Base-by-base conservation (phyloP, 2,797 vertebrate genomes). In the Pteronotus mesoamericanus region DNA sequence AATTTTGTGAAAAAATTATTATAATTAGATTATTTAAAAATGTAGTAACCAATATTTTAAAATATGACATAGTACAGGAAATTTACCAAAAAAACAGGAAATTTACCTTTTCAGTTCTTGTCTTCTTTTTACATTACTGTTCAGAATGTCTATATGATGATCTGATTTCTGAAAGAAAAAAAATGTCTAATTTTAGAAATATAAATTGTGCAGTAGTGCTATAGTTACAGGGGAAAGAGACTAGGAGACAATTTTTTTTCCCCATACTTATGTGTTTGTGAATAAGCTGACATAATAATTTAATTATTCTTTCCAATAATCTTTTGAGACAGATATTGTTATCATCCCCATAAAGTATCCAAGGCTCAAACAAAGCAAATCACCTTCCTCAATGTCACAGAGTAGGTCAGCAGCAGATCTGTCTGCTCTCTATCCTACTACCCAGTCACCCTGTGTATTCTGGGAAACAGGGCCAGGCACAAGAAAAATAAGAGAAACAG, bases 81-180 rank as follows among this genome's bases (percentile, higher is more conserved):
- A n/a, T n/a, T n/a, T 37, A 55, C 61, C 71, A 89, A 94, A 66
- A 74, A 97, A 48, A 78, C 10, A 51, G 59, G 32, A n/a, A 90
- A 96, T 84, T 97, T 98, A 98, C 98, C 98, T 98, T 89, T 96
- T 90, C 71, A 94, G 32, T 85, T 97, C 97, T 82, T 78, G 29
- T 94, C 88, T 97, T 96, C 80, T 86, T 96, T 97, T 98, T 91
- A 61, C 1, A 87, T 82, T 32, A 85, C 1, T 64, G 18, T 87
- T 97, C 2, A 80, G 71, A 96, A 82, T 86, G 46, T 96, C 94
- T 29, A 53, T 10, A 44, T 94, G 96, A 94, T 98, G 96, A 94
- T 98, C 97, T 82, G 96, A 89, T 89, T 75, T 97, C 98, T 98
- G 95, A 92, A 98, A 98, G 44, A 75, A 91, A 57, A 92, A 89